Base-by-base conservation (phyloP, 2,113 vertebrate species). In the Daubentonia madagascariensis region DNA sequence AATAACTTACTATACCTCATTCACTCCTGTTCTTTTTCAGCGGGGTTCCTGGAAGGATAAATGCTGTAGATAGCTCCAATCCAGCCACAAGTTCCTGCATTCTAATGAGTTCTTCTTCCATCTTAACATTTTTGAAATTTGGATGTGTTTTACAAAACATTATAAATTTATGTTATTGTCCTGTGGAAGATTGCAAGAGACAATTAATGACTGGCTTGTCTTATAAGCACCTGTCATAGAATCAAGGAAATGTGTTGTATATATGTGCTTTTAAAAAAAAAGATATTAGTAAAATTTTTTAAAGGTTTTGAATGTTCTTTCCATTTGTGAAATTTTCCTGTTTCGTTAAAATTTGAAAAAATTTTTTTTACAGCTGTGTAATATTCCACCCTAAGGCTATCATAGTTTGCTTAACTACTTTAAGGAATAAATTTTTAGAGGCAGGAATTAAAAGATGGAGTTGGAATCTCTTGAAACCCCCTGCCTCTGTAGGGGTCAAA, bases 311-410 rank as follows among this genome's bases (percentile, higher is more conserved):
- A 76, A 57, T 92, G 22, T 89, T 78, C 86, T 90, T 91, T 91
- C 88, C 23, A 54, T n/a, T 75, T 75, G 1, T 78, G 65, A 91
- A 67, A 79, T 61, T 54, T 80, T 85, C 45, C 68, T 11, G 4
- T 89, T 73, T 83, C 18, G 48, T 81, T 61, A 48, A 59, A 68
- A 45, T 85, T 91, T 85, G 96, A 96, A 92, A 94, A 94, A 67
- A 28, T 59, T 1, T 85, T 93, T 83, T 97, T 80, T 54, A 57
- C 25, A 90, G 20, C 57, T 89, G 20, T 96, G n/a, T 52, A 30
- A 11, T 93, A 85, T 10, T 95, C 54, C 2, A 59, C 18, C 37
- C 30, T 22, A 67, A 73, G 40, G 54, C 63, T 86, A 0, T 85
- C 37, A 16, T 72, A 75, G 78, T 45, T 50, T 94, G 14, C 11